Percentiles rank a stretch among this genome's conserved stretches.
These are phyloP conservation scores for Leptobrachium ailaonicum DNA, from an alignment of 2,113 vertebrate species.

Conservation along the genomic window DNA sequence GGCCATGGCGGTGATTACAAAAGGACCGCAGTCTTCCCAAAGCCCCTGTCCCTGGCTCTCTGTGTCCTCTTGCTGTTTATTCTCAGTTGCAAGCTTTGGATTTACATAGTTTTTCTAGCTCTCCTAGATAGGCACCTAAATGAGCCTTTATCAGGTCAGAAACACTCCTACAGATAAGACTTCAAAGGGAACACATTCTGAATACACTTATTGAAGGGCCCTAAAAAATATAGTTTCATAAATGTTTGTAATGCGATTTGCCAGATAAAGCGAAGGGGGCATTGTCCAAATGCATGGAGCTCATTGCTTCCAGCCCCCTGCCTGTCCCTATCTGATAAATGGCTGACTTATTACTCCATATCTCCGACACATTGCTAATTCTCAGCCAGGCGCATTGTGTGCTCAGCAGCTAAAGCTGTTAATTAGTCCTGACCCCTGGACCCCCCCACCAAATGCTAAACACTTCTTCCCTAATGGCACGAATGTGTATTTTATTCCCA, in stretches of 20 bases:
- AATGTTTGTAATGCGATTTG: slow-evolving; percentile 71
- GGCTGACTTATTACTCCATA: slow-evolving; percentile 68
- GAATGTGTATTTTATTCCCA: not conserved
- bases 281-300: slow-evolving; percentile 53
- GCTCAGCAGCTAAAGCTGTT: slow-evolving; percentile 16
- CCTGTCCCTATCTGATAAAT: slow-evolving; percentile 69
- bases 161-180: slow-evolving; percentile 68
- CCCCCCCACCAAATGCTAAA: not conserved
- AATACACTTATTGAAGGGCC: slow-evolving; percentile 67
- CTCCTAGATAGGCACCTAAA: slow-evolving; percentile 46
- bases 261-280: slow-evolving; percentile 61
- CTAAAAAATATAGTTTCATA: slow-evolving; percentile 63
- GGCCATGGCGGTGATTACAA: no score
- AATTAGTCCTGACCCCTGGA: slow-evolving; percentile 28
- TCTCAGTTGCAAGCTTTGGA: slow-evolving; percentile 5
- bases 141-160: slow-evolving; percentile 52
- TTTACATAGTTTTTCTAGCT: slow-evolving; percentile 31
- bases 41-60: not conserved
- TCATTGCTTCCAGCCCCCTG: slow-evolving; percentile 51
- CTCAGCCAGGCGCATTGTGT: slow-evolving; percentile 29
- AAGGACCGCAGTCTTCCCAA: no score
- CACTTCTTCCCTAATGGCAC: not conserved
- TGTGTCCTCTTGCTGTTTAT: no score
- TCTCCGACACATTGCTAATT: slow-evolving; percentile 42
- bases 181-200: slow-evolving; percentile 70